These are phyloP conservation scores for Struthio camelus DNA, from an alignment of 2,113 vertebrate genomes.

Conservation along the genomic window DNA sequence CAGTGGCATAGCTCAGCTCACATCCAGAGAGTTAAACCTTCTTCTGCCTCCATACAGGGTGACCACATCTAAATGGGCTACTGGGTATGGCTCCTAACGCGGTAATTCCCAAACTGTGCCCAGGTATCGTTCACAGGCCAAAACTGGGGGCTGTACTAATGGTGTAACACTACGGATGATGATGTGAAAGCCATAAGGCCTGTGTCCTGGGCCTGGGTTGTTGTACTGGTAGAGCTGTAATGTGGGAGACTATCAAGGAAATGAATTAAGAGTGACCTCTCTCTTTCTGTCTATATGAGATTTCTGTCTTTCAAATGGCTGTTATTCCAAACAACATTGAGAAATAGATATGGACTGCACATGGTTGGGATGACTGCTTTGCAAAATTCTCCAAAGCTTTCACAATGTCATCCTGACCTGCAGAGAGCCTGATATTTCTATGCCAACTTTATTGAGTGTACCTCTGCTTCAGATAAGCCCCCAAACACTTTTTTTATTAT, in stretches of 20 bases:
- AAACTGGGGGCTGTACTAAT: not conserved
- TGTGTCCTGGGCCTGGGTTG: not conserved
- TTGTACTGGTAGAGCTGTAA: not conserved
- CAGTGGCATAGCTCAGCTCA: not conserved
- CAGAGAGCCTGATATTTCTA: not conserved
- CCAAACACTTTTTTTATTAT: constrained; percentile 32
- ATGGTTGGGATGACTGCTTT: not conserved
- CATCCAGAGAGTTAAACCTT: not conserved
- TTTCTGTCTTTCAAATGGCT: not conserved
- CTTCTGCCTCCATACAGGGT: not conserved
- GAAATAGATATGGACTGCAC: not conserved
- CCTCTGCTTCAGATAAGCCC: constrained; percentile 4
- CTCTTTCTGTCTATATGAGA: not conserved
- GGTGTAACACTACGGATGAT: accelerated
- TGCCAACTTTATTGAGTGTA: not conserved
- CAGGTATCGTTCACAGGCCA: too few species aligned
- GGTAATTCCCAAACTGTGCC: not conserved
- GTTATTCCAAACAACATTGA: not conserved
- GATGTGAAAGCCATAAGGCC: not conserved
- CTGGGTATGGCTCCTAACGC: not conserved
- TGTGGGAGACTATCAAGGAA: not conserved
- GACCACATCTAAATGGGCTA: not conserved
- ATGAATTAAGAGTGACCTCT: not conserved
- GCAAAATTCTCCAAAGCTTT: not conserved
- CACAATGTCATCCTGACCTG: not conserved